Conservation (phyloP, 53 echinoderm and acorn worm species). For the Crossaster papposus region DNA sequence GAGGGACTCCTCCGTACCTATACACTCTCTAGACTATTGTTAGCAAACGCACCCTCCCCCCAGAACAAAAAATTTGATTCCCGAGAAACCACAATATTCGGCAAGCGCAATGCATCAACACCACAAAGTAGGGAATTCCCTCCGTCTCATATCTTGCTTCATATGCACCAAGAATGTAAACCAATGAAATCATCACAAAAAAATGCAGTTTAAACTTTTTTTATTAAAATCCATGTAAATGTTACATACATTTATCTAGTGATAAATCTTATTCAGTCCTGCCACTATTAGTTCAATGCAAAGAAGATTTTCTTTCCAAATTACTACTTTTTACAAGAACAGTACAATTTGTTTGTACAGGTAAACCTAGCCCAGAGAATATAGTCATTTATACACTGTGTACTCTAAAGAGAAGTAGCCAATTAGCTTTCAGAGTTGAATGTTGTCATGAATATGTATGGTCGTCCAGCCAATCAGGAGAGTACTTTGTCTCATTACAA, state of each 20-base stretch:
- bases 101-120: too few species aligned
- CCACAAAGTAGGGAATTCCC: too few species aligned
- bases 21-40: too few species aligned
- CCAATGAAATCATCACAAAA: neutral
- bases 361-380: neutral
- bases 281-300: conserved; percentile 4
- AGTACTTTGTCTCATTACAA: conserved; percentile 43
- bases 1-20: too few species aligned
- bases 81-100: too few species aligned
- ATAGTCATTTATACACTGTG: neutral
- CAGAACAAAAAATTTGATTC: too few species aligned
- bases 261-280: neutral
- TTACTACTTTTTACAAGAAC: neutral
- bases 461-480: conserved; percentile 45
- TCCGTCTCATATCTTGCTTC: too few species aligned
- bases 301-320: conserved; percentile 1
- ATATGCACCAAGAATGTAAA: neutral
- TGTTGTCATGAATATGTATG: conserved; percentile 61
- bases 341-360: neutral
- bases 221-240: neutral
- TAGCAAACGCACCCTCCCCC: too few species aligned
- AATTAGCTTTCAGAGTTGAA: conserved; percentile 40
- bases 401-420: conserved; percentile 31
- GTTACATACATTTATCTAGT: neutral
- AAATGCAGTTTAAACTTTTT: neutral